Conservation (phyloP, 2,888 invertebrate genomes). For the Microctonus hyperodae region DNA sequence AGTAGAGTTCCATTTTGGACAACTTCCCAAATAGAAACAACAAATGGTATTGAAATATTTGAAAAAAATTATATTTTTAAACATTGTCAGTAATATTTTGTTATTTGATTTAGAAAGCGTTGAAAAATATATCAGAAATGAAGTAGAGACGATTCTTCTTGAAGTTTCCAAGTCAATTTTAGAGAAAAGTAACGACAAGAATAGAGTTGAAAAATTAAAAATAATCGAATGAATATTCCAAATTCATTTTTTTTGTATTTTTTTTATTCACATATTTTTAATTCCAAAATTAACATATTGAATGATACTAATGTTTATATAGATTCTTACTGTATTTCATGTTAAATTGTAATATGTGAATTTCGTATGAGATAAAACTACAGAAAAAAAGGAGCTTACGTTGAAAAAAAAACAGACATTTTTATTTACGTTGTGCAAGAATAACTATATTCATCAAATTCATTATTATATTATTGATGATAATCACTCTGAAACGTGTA, state of each 20-base stretch:
- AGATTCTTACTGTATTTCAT: not conserved
- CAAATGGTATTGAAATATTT: not conserved
- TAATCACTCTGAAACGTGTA: not conserved
- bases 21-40: not conserved
- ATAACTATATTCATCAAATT: not conserved
- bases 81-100: not conserved
- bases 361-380: not conserved
- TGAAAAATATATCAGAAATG: not conserved
- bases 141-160: not conserved
- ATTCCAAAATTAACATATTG: not conserved
- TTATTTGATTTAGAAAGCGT: not conserved
- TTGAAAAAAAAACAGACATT: too few species aligned
- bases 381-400: not conserved
- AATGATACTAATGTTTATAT: not conserved
- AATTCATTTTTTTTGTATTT: not conserved
- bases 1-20: conserved; percentile 64
- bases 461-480: not conserved
- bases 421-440: not conserved
- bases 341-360: not conserved
- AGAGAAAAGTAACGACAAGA: not conserved
- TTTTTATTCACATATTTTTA: not conserved
- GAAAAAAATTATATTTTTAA: not conserved
- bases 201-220: not conserved
- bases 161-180: not conserved
- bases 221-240: not conserved